phyloP scores from a whole-genome alignment of 1,140 invertebrate species.

The Papilio xuthus region DNA sequence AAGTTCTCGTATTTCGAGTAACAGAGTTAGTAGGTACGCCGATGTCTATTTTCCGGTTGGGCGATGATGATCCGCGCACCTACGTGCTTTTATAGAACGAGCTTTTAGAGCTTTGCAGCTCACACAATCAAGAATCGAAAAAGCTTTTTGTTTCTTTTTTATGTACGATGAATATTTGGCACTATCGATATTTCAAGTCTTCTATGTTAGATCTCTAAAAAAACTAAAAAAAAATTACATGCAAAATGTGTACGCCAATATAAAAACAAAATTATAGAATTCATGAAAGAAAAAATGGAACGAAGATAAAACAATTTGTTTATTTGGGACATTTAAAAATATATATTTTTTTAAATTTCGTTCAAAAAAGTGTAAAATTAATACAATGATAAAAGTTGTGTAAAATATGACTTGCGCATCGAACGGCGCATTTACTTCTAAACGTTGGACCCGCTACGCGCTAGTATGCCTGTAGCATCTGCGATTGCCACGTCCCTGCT shows the following conservation, averaged over 20 bases:
- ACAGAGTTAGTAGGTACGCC: neutral
- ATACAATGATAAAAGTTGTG: slow-evolving; percentile 19
- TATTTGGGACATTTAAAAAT: too few species aligned
- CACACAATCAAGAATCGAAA: neutral
- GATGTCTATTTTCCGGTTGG: slow-evolving; percentile 4
- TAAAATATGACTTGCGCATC: slow-evolving; percentile 42
- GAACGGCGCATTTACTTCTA: slow-evolving; percentile 40
- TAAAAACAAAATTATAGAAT: too few species aligned
- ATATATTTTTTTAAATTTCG: too few species aligned
- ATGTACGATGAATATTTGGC: slow-evolving; percentile 11
- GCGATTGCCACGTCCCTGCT: slow-evolving; percentile 25
- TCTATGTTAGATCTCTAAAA: neutral
- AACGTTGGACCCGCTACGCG: slow-evolving; percentile 21
- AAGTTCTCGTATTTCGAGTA: neutral
- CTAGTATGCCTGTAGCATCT: slow-evolving; percentile 26
- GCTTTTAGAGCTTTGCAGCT: slow-evolving; percentile 24
- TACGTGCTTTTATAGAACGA: neutral
- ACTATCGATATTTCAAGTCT: neutral
- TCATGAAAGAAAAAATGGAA: too few species aligned
- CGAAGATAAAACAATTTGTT: too few species aligned
- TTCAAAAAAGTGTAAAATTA: slow-evolving; percentile 10
- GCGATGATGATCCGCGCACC: slow-evolving; percentile 18
- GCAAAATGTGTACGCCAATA: too few species aligned
- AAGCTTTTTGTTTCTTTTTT: neutral
- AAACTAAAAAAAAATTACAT: too few species aligned